Evolutionary conservation across 2,888 invertebrate species (phyloP), one percentile per base, ranked within the genome.

Genomic region (Brenthis hecate): DNA sequence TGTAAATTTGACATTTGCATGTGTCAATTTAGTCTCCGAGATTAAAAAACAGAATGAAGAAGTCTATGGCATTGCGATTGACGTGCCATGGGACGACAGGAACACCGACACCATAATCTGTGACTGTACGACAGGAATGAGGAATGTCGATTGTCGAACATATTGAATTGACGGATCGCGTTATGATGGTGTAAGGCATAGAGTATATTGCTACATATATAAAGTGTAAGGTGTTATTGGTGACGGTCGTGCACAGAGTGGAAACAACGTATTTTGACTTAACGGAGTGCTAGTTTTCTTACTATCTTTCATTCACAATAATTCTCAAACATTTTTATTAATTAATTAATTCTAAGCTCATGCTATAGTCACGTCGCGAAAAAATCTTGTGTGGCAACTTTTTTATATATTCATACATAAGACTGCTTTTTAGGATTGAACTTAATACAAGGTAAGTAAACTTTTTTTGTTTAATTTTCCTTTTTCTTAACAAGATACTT

Each of bases 381-480:
- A 50, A 16, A 50, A 50, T 32, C 60, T 60, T 60, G 60, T 28
- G 32, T 60, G 60, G 28, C 60, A 60, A 60, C 50, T 60, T 60
- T 60, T 60, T 60, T 60, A 50, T 14, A 28, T 50, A 60, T 60
- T 60, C 48, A 28, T 50, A 28, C 50, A n/a, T 28, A 28, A 60
- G 60, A 32, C 50, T 60, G 50, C 60, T 23, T 43, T 43, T 60
- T 50, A 60, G 48, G 28, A 60, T 60, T 32, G 28, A 50, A 32
- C 32, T 60, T 50, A 50, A 50, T 50, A 13, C 60, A 60, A 50
- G 50, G 60, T 60, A 50, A 60, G 50, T 8, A 16, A 60, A n/a
- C 13, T 60, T n/a, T 60, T 19, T 11, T 56, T 2, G n/a, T 50
- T 50, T 11, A n/a, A 8, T 56, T 56, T 32, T 56, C 6, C 11